These are phyloP conservation scores for Aphrophora alni DNA, from an alignment of 2,888 invertebrate species.

Conservation along the genomic window DNA sequence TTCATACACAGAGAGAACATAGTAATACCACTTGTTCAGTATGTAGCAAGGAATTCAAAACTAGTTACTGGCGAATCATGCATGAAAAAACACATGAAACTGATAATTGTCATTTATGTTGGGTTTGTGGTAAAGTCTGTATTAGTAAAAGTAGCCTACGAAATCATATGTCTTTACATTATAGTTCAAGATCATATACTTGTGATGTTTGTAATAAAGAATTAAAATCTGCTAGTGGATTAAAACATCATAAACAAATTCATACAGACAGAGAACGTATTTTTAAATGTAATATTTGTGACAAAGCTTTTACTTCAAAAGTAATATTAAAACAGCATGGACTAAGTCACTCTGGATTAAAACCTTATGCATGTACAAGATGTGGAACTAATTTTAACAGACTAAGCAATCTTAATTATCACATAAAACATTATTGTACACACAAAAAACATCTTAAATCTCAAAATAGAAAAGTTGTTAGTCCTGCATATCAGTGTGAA, in stretches of 20 bases:
- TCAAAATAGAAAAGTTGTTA: not conserved
- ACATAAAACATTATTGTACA: not conserved
- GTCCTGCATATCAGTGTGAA: not conserved
- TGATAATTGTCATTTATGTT: not conserved
- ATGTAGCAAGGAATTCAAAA: not conserved
- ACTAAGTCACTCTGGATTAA: not conserved
- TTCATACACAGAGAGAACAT: not conserved
- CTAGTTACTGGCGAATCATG: not conserved
- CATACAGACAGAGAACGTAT: not conserved
- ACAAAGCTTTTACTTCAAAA: not conserved
- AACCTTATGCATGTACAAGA: not conserved
- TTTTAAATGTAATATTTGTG: not conserved
- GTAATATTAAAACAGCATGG: not conserved
- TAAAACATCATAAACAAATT: not conserved
- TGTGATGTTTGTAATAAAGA: not conserved
- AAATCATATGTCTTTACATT: not conserved
- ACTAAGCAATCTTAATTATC: not conserved
- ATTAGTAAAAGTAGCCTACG: not conserved
- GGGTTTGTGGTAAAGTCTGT: slow-evolving; percentile 1
- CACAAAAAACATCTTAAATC: not conserved
- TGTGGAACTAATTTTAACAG: not conserved
- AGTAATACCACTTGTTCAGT: not conserved
- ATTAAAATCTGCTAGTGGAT: not conserved
- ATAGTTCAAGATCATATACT: not conserved
- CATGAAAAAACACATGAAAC: not conserved